These are phyloP conservation scores for Erebia epiphron DNA, from an alignment of 2,888 invertebrate genomes.

Conservation along the genomic window DNA sequence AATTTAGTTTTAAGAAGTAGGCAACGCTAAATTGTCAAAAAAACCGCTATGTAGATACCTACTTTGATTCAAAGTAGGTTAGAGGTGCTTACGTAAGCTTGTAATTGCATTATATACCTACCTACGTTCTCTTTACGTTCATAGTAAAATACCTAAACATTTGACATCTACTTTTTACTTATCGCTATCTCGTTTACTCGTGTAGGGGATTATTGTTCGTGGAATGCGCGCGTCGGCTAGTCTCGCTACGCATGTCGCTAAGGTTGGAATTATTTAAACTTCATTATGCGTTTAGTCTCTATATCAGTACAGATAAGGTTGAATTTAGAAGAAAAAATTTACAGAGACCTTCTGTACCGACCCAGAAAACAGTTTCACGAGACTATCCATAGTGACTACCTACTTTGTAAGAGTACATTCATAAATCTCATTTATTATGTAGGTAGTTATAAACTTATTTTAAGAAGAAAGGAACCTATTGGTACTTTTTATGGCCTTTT, in stretches of 20 bases:
- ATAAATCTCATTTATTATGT: conserved; percentile 69
- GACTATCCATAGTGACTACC: conserved; percentile 76
- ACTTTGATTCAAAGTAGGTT: conserved; percentile 67
- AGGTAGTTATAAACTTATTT: conserved; percentile 37
- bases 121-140: conserved; percentile 72
- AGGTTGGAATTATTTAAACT: conserved; percentile 50
- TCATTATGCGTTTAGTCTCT: conserved; percentile 43
- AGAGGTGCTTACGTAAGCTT: conserved; percentile 72
- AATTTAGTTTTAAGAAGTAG: conserved; percentile 20
- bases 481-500: not conserved
- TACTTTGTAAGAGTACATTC: conserved; percentile 79
- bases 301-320: conserved; percentile 47
- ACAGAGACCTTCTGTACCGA: conserved; percentile 38
- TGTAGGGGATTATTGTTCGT: conserved; percentile 72
- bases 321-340: conserved; percentile 49
- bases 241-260: conserved; percentile 66
- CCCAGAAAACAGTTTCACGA: conserved; percentile 56
- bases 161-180: conserved; percentile 80
- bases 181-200: conserved; percentile 70
- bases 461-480: conserved; percentile 14
- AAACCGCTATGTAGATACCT: conserved; percentile 47
- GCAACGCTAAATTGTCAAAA: conserved; percentile 31
- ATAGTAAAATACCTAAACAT: conserved; percentile 81
- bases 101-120: conserved; percentile 78
- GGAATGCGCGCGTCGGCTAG: conserved; percentile 82